Evolutionary conservation across 2,797 vertebrate species (phyloP).

Genomic region (Luscinia megarhynchos): DNA sequence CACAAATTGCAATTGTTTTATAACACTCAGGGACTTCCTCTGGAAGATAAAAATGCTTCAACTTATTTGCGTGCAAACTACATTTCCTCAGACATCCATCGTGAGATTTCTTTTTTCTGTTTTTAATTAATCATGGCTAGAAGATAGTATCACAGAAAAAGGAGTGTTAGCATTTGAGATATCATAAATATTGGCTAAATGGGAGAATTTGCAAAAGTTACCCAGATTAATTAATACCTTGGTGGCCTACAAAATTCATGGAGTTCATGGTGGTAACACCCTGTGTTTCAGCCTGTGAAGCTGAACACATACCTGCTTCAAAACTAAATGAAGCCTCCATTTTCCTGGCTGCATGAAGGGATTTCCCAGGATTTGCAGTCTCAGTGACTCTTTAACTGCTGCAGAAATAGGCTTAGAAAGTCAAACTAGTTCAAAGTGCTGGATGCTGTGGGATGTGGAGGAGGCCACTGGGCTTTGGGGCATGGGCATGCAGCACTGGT

Average conservation of each 20-base stretch:
- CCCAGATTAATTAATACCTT: neutral
- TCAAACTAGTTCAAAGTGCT: neutral
- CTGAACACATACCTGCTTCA: neutral
- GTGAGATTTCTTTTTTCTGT: neutral
- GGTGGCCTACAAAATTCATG: neutral
- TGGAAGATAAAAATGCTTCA: constrained; percentile 12
- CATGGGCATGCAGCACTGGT: accelerated
- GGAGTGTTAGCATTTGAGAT: neutral
- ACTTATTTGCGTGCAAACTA: neutral
- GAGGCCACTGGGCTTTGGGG: neutral
- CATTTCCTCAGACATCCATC: neutral
- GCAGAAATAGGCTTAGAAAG: neutral
- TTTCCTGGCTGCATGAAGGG: neutral
- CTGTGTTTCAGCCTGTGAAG: neutral
- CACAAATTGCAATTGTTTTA: neutral
- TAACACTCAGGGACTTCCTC: neutral
- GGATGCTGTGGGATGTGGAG: neutral
- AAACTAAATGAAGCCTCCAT: neutral
- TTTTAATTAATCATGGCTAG: constrained; percentile 2
- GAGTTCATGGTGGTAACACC: neutral
- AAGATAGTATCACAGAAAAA: neutral
- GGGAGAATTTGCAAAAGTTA: neutral
- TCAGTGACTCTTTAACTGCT: neutral
- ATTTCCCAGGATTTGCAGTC: constrained; percentile 1
- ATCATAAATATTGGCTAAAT: neutral